Conservation (phyloP, 2,113 vertebrate genomes). For the Chinchilla lanigera region DNA sequence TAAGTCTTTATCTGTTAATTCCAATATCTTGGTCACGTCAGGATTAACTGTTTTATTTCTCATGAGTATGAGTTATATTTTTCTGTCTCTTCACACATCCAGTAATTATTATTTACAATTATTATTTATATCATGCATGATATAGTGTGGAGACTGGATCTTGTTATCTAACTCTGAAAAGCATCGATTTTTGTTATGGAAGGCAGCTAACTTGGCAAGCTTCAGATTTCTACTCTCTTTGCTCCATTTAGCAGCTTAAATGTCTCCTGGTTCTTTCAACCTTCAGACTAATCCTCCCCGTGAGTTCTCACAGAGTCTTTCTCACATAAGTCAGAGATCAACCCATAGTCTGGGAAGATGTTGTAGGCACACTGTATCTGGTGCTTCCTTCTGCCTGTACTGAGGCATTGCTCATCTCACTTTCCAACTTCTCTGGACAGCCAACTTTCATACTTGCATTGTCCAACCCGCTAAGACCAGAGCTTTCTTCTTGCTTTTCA, state of each 20-base stretch:
- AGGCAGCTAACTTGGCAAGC: background rate
- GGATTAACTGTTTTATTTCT: background rate
- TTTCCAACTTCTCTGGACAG: background rate
- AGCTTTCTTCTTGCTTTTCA: background rate
- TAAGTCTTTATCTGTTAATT: background rate
- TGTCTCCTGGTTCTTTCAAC: background rate
- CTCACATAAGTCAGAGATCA: background rate
- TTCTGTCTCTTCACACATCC: background rate
- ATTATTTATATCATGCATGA: background rate
- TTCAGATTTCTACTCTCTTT: background rate
- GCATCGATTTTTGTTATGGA: background rate
- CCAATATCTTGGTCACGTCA: background rate
- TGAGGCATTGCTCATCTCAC: too few relatives aligned
- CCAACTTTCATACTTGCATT: background rate
- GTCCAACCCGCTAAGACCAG: background rate
- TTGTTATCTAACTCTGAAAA: background rate
- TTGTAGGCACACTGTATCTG: background rate
- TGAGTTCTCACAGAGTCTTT: too few relatives aligned
- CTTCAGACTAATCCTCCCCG: background rate
- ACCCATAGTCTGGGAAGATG: background rate
- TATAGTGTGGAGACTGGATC: background rate
- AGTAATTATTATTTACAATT: background rate
- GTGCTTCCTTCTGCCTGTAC: rapidly evolving
- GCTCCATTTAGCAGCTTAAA: background rate
- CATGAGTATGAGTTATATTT: background rate